phyloP scores from a whole-genome alignment of 2,113 vertebrate genomes.

The Ophthalmolycus amberensis region DNA sequence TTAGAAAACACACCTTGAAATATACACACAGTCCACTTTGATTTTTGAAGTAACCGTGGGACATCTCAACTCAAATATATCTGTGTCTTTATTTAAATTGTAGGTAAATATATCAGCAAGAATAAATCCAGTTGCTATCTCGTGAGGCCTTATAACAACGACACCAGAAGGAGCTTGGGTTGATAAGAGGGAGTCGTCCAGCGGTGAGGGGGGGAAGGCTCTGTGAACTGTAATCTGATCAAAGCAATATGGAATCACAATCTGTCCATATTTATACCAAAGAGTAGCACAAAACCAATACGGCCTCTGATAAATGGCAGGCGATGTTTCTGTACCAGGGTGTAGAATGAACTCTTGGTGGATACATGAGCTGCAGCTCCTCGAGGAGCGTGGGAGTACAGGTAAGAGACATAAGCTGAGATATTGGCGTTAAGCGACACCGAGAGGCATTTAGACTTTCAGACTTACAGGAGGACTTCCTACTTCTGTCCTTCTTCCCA shows the following conservation, averaged over 20 bases:
- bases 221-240: conserved; percentile 22
- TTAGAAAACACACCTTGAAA: conserved; percentile 84
- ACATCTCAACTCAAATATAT: conserved; percentile 80
- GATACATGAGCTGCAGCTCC: conserved; percentile 18
- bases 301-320: conserved; percentile 22
- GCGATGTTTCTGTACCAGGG: conserved; percentile 29
- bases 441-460: conserved; percentile 7
- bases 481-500: conserved; percentile 7
- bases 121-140: conserved; percentile 58
- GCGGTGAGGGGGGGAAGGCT: conserved; percentile 11
- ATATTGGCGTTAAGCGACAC: not conserved
- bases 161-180: conserved; percentile 14
- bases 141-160: conserved; percentile 51
- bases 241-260: conserved; percentile 57
- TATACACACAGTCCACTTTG: conserved; percentile 73
- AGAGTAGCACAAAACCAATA: conserved; percentile 66
- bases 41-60: conserved; percentile 66
- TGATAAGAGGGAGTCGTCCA: not conserved
- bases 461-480: conserved; percentile 10
- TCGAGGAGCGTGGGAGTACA: conserved; percentile 16
- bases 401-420: conserved; percentile 21
- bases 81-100: conserved; percentile 74
- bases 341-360: conserved; percentile 18
- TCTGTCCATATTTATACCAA: conserved; percentile 68
- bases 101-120: conserved; percentile 77